These are phyloP conservation scores for Salticus scenicus DNA, from an alignment of 2,888 invertebrate genomes.

Conservation along the genomic window DNA sequence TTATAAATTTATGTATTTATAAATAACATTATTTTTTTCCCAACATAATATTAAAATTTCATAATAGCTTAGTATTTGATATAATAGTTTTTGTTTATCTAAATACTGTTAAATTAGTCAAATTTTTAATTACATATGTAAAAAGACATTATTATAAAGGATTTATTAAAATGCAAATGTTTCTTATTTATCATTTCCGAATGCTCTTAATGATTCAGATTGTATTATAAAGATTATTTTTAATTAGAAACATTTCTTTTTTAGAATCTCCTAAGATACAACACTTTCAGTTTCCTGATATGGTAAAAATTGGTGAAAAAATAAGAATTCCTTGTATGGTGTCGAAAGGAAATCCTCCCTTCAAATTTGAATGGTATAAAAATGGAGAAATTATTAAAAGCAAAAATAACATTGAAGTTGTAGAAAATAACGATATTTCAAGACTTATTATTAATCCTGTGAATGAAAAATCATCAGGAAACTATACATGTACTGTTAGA, in stretches of 20 bases:
- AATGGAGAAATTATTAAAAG: constrained; percentile 7
- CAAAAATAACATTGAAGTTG: constrained; percentile 20
- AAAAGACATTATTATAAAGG: too few species aligned
- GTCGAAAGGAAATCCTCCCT: constrained; percentile 41
- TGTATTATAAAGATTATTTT: too few species aligned
- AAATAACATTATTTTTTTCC: too few species aligned
- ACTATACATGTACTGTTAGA: constrained; percentile 67
- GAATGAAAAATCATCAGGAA: constrained; percentile 44
- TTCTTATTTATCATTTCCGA: too few species aligned
- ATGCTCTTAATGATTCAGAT: too few species aligned
- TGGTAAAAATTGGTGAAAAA: constrained; percentile 42
- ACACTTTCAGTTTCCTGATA: constrained; percentile 27
- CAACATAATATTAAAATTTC: too few species aligned
- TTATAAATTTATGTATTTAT: too few species aligned
- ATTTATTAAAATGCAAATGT: too few species aligned
- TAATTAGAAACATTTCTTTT: constrained; percentile 27
- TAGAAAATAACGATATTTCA: constrained; percentile 34
- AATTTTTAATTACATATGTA: too few species aligned
- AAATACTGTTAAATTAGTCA: too few species aligned
- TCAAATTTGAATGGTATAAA: constrained; percentile 58
- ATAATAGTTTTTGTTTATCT: too few species aligned
- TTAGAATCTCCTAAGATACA: constrained; percentile 54
- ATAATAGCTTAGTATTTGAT: too few species aligned
- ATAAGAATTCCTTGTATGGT: constrained; percentile 42
- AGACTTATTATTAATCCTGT: constrained; percentile 50